Conservation (phyloP, 2,888 invertebrate genomes). For the Phymatocera aterrima region DNA sequence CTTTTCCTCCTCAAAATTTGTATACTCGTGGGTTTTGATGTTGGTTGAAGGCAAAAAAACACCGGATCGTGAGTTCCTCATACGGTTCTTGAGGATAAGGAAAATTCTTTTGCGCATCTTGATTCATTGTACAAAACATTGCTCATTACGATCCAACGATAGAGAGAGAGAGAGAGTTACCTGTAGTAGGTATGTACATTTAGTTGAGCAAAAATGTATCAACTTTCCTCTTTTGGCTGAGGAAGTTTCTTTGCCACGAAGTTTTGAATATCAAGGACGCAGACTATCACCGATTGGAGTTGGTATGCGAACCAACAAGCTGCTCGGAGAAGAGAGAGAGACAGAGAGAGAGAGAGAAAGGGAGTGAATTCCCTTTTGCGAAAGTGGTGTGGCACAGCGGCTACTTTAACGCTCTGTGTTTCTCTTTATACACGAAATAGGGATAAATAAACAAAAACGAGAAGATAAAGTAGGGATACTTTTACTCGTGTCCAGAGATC, state of each 20-base stretch:
- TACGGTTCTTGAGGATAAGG: too few relatives aligned
- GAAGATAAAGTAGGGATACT: background rate
- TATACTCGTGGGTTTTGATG: too few relatives aligned
- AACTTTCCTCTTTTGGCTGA: too few relatives aligned
- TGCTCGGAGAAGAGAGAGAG: too few relatives aligned
- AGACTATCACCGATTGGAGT: conserved; percentile 3
- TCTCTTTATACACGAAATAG: background rate
- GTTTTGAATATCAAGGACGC: background rate
- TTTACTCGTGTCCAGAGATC: background rate
- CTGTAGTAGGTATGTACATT: too few relatives aligned
- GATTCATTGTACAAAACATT: background rate
- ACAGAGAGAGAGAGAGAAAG: too few relatives aligned
- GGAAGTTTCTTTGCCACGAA: background rate
- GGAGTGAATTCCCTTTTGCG: background rate
- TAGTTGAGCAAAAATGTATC: too few relatives aligned
- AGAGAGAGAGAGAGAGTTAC: background rate
- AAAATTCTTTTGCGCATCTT: too few relatives aligned
- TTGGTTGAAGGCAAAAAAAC: too few relatives aligned
- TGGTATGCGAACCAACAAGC: conserved; percentile 7
- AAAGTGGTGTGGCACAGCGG: conserved; percentile 27
- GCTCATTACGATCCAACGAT: background rate
- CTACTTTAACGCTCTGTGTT: conserved; percentile 18
- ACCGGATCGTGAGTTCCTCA: too few relatives aligned
- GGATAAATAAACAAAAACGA: background rate
- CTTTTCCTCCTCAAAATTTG: background rate